phyloP scores from a whole-genome alignment of 2,113 vertebrate genomes.

The Zosterops japonicus region DNA sequence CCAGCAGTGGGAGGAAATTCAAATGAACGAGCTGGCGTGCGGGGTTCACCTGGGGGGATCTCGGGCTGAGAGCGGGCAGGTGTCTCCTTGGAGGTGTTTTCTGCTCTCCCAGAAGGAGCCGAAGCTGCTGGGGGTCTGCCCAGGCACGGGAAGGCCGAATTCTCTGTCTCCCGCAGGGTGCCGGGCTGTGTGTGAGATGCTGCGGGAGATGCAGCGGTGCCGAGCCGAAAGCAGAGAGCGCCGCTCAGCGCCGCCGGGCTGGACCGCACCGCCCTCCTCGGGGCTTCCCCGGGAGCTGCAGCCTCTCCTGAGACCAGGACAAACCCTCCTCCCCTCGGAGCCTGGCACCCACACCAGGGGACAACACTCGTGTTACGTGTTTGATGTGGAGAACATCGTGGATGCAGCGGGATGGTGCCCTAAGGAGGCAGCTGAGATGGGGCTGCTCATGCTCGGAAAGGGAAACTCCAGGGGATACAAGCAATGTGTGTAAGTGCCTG shows the following conservation, averaged over 20 bases:
- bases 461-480: accelerated
- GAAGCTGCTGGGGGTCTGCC: neutral
- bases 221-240: neutral
- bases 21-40: accelerated
- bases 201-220: neutral
- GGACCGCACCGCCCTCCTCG: neutral
- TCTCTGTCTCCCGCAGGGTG: accelerated
- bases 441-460: accelerated
- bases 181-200: accelerated
- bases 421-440: neutral
- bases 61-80: accelerated
- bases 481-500: neutral
- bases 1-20: neutral
- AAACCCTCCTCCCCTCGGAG: neutral
- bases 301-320: accelerated
- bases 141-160: accelerated
- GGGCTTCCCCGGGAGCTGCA: accelerated
- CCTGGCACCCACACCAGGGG: neutral
- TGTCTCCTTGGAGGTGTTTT: accelerated
- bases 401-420: accelerated
- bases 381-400: accelerated
- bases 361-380: accelerated
- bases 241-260: neutral
- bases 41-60: neutral
- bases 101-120: neutral